Evolutionary conservation across 2,797 vertebrate genomes (phyloP).

Genomic region (Gastrophryne carolinensis): DNA sequence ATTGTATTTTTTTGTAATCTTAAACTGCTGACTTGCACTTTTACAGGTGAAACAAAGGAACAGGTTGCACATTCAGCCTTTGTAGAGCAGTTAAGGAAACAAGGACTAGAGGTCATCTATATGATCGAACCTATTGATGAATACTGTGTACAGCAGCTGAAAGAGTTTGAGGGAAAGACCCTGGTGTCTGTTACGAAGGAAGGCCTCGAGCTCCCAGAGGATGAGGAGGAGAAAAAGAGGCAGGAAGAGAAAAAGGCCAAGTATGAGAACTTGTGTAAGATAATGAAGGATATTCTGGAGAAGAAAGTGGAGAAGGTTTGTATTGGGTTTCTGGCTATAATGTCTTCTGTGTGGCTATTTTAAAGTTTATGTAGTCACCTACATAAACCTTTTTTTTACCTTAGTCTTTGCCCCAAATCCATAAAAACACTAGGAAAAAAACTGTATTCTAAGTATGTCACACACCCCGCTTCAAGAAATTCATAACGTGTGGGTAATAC

Average conservation of each 20-base stretch:
- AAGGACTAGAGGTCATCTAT: slow-evolving; percentile 92
- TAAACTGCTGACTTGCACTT: no score
- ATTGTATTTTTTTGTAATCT: no score
- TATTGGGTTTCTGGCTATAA: no score
- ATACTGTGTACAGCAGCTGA: slow-evolving; percentile 95
- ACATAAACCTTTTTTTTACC: not conserved
- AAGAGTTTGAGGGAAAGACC: slow-evolving; percentile 92
- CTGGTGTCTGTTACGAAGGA: slow-evolving; percentile 94
- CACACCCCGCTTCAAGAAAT: no score
- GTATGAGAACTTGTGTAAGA: slow-evolving; percentile 91
- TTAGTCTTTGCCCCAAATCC: no score
- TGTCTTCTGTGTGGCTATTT: no score
- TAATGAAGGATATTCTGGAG: slow-evolving; percentile 94
- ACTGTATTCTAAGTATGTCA: no score
- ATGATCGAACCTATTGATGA: slow-evolving; percentile 98
- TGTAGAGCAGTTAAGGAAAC: slow-evolving; percentile 91
- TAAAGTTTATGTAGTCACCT: not conserved
- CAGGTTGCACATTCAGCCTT: slow-evolving; percentile 96
- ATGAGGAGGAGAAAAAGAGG: slow-evolving; percentile 91
- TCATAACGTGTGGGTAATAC: no score
- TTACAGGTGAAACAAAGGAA: slow-evolving; percentile 91
- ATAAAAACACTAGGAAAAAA: no score
- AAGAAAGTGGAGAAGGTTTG: slow-evolving; percentile 95
- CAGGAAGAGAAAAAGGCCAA: slow-evolving; percentile 88
- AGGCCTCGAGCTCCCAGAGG: slow-evolving; percentile 91